phyloP scores from a whole-genome alignment of 2,888 invertebrate species.

The Lasius fuliginosus region DNA sequence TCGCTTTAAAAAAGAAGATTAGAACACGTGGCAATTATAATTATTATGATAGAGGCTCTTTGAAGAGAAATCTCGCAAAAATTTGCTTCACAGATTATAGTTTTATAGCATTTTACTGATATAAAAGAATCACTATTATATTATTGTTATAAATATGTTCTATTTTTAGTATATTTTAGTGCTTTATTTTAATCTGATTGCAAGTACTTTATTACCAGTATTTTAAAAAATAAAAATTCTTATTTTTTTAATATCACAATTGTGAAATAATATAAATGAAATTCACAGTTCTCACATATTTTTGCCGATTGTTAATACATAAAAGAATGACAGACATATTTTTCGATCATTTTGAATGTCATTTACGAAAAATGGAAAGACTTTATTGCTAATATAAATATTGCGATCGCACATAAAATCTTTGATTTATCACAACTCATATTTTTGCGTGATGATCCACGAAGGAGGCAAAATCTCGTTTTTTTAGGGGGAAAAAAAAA shows the following conservation, averaged over 20 bases:
- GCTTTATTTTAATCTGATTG: not conserved
- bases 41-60: conserved; percentile 13
- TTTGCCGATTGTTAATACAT: not conserved
- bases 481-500: not conserved
- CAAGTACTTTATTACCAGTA: not conserved
- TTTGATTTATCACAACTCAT: conserved; percentile 12
- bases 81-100: not conserved
- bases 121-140: not conserved
- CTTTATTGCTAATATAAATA: not conserved
- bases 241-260: not conserved
- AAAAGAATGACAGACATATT: not conserved
- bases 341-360: not conserved
- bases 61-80: conserved; percentile 3
- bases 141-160: not conserved
- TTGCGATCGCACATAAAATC: not conserved
- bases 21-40: conserved; percentile 23
- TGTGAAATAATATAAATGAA: not conserved
- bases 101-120: not conserved
- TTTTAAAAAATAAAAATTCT: not conserved
- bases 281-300: not conserved
- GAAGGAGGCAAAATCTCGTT: not conserved
- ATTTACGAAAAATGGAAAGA: not conserved
- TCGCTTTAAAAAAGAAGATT: conserved; percentile 7
- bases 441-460: not conserved
- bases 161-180: not conserved